Percentiles rank a stretch among this genome's conserved stretches.
Evolutionary conservation across 2,888 invertebrate species (phyloP).

Genomic region (Protonemura montana): DNA sequence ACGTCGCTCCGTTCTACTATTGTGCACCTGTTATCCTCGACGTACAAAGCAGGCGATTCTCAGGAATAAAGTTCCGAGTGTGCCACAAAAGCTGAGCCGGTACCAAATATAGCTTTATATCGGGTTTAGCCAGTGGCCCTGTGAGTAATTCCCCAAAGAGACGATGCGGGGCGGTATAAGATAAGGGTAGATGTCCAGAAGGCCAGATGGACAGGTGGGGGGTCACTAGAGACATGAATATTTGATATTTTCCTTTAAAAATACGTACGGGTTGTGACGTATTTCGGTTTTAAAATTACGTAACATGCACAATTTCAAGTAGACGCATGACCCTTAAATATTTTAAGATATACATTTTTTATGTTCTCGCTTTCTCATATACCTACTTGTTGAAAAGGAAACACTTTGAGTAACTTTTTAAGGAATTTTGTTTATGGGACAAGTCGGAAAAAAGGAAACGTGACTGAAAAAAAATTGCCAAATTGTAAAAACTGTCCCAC

Average conservation of each 20-base stretch:
- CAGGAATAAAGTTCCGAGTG: not conserved
- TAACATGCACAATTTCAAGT: not conserved
- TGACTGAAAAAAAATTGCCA: not conserved
- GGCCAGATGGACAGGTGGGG: constrained; percentile 20
- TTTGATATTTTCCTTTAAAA: not conserved
- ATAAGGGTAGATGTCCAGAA: constrained; percentile 25
- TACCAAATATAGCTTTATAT: not conserved
- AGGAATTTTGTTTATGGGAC: not conserved
- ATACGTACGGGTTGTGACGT: not conserved
- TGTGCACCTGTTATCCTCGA: constrained; percentile 16
- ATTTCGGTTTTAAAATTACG: not conserved
- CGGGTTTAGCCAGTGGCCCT: not conserved
- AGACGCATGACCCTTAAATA: not conserved
- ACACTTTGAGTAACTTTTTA: not conserved
- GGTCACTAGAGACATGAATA: constrained; percentile 32
- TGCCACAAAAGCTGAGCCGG: not conserved
- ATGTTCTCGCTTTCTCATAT: not conserved
- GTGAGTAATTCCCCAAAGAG: constrained; percentile 21
- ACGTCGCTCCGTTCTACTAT: not conserved
- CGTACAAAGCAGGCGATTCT: constrained; percentile 13
- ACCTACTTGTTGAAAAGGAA: not conserved
- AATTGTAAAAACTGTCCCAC: not conserved
- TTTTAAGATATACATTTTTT: not conserved
- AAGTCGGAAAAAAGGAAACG: not conserved
- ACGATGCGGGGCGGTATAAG: constrained; percentile 16